Percentiles rank a stretch among this genome's conserved stretches.
These are phyloP conservation scores for Poeciliopsis infans DNA, from an alignment of 2,797 vertebrate species.

Conservation along the genomic window DNA sequence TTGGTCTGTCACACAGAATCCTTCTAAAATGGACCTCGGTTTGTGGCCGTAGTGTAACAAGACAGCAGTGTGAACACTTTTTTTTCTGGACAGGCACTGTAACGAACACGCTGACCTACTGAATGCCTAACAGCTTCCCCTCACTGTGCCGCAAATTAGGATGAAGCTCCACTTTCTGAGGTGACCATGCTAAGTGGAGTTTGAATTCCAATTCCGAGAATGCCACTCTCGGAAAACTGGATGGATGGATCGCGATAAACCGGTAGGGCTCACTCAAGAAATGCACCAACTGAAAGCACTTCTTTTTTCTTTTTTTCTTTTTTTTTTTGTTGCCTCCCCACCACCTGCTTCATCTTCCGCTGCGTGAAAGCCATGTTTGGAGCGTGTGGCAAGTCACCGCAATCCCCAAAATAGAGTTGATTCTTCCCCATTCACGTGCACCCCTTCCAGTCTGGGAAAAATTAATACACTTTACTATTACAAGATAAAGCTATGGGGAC, in stretches of 20 bases:
- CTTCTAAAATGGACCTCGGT: neutral
- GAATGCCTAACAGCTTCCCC: slow-evolving; percentile 32
- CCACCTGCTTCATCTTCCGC: slow-evolving; percentile 66
- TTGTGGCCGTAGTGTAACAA: neutral
- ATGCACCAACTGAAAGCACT: slow-evolving; percentile 75
- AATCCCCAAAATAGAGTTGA: slow-evolving; percentile 85
- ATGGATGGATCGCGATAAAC: slow-evolving; percentile 81
- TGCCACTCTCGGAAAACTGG: slow-evolving; percentile 70
- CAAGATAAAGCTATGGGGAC: slow-evolving; percentile 86
- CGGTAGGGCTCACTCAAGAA: slow-evolving; percentile 73
- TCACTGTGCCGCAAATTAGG: slow-evolving; percentile 49
- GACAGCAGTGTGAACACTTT: neutral
- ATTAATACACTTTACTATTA: slow-evolving; percentile 88
- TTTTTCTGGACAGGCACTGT: neutral
- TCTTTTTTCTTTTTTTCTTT: slow-evolving; percentile 7
- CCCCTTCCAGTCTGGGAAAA: slow-evolving; percentile 76
- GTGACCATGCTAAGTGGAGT: slow-evolving; percentile 62
- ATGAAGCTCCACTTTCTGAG: slow-evolving; percentile 52
- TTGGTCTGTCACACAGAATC: neutral
- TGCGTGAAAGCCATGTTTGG: slow-evolving; percentile 80
- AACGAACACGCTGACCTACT: slow-evolving; percentile 41
- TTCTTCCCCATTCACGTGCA: slow-evolving; percentile 79
- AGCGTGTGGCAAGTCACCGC: slow-evolving; percentile 74
- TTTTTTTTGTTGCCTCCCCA: slow-evolving; percentile 5
- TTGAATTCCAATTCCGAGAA: slow-evolving; percentile 73